A percentile compares a stretch with the other conserved stretches of the same genome.
Evolutionary conservation across 2,113 vertebrate genomes (phyloP).

Genomic region (Oceanites oceanicus): DNA sequence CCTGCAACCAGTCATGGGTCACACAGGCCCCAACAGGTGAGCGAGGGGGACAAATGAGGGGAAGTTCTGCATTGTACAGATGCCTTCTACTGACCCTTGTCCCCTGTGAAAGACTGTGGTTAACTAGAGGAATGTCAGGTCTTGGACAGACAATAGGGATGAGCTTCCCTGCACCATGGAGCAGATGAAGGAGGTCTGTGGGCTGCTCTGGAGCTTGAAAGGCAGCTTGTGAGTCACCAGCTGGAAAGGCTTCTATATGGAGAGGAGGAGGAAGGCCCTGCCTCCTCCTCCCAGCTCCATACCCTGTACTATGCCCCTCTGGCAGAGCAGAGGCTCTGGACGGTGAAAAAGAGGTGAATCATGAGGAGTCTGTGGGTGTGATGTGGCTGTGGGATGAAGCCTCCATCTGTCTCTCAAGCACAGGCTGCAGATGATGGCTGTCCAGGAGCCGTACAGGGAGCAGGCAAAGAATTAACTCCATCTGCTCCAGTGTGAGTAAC

Average conservation of each 20-base stretch:
- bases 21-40: not conserved
- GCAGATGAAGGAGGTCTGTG: not conserved
- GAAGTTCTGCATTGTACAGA: not conserved
- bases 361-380: conserved; percentile 17
- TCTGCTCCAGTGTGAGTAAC: not conserved
- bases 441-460: not conserved
- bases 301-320: not conserved
- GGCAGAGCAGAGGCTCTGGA: not conserved
- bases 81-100: not conserved
- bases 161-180: not conserved
- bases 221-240: conserved; percentile 10
- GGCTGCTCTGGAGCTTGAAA: not conserved
- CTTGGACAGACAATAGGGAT: not conserved
- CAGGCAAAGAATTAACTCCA: not conserved
- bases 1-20: not conserved
- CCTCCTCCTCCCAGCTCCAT: not conserved
- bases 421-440: not conserved
- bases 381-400: conserved; percentile 21
- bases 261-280: not conserved
- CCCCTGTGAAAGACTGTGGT: not conserved
- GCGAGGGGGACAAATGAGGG: not conserved
- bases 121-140: not conserved
- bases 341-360: conserved; percentile 32
- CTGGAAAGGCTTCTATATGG: not conserved
- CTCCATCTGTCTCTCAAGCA: conserved; percentile 24